Conservation (phyloP, 2,888 invertebrate genomes). For the Formica aserva region DNA sequence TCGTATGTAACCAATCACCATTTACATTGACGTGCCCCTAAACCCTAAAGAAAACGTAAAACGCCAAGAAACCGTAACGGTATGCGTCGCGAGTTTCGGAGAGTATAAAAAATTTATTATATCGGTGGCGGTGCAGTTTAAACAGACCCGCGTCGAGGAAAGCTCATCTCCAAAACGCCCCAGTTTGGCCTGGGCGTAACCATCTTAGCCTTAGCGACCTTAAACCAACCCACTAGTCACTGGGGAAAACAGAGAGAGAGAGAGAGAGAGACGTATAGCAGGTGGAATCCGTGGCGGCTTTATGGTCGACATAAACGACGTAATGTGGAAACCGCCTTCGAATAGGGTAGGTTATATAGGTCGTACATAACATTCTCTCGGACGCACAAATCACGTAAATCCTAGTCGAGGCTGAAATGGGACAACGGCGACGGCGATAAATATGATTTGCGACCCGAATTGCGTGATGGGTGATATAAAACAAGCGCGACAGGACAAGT, state of each 20-base stretch:
- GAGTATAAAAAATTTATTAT: slow-evolving; percentile 44
- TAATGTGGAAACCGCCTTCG: slow-evolving; percentile 59
- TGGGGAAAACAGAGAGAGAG: slow-evolving; percentile 56
- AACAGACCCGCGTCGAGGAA: slow-evolving; percentile 39
- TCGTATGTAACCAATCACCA: background rate
- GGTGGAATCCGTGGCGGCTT: slow-evolving; percentile 68
- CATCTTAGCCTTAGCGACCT: slow-evolving; percentile 51
- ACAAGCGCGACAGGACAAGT: slow-evolving; percentile 23
- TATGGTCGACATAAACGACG: slow-evolving; percentile 62
- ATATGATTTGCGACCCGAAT: slow-evolving; percentile 71
- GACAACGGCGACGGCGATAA: slow-evolving; percentile 57
- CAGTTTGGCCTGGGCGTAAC: slow-evolving; percentile 48
- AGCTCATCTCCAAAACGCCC: slow-evolving; percentile 47
- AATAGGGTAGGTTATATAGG: slow-evolving; percentile 54
- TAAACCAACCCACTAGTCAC: slow-evolving; percentile 53
- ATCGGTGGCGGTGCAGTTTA: slow-evolving; percentile 32
- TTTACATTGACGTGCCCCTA: background rate
- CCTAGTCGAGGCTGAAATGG: slow-evolving; percentile 53
- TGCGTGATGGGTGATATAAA: slow-evolving; percentile 49
- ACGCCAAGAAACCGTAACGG: slow-evolving; percentile 19
- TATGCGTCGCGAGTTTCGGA: background rate
- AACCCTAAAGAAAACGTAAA: slow-evolving; percentile 9
- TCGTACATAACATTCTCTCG: slow-evolving; percentile 47
- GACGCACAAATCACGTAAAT: slow-evolving; percentile 65
- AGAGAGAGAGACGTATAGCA: slow-evolving; percentile 47